Evolutionary conservation across 2,797 vertebrate species (phyloP).

Genomic region (Heliangelus exortis): DNA sequence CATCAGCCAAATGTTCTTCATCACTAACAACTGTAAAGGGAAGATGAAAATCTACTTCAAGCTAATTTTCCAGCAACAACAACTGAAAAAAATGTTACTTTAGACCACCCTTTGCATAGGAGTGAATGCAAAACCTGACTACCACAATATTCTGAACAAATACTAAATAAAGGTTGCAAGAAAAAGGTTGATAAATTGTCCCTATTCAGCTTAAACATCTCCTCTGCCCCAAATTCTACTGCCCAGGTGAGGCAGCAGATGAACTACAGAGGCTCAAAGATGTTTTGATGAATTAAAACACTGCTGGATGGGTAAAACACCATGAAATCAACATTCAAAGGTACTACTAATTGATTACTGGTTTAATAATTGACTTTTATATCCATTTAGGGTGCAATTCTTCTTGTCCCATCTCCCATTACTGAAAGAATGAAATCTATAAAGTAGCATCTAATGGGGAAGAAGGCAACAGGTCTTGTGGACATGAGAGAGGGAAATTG

Average conservation of each 20-base stretch:
- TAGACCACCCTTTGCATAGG: accelerated
- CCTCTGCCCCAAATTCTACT: not conserved
- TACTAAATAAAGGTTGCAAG: not conserved
- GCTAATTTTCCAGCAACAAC: not conserved
- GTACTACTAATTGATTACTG: not conserved
- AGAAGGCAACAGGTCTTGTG: not conserved
- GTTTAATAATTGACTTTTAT: not conserved
- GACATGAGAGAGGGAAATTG: not conserved
- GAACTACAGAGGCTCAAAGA: not conserved
- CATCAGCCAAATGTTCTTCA: not conserved
- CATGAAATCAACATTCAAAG: not conserved
- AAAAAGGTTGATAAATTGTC: not conserved
- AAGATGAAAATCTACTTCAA: not conserved
- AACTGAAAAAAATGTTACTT: not conserved
- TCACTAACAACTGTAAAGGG: not conserved
- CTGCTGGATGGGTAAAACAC: not conserved
- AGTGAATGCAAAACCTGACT: not conserved
- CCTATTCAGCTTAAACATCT: not conserved
- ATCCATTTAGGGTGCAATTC: not conserved
- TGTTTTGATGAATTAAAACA: not conserved
- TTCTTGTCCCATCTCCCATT: not conserved
- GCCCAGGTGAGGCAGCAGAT: not conserved
- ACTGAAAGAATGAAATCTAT: not conserved
- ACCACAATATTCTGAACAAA: not conserved
- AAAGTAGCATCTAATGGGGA: not conserved